These are phyloP conservation scores for Troglohyphantes excavatus DNA, from an alignment of 2,888 invertebrate genomes.

Conservation along the genomic window DNA sequence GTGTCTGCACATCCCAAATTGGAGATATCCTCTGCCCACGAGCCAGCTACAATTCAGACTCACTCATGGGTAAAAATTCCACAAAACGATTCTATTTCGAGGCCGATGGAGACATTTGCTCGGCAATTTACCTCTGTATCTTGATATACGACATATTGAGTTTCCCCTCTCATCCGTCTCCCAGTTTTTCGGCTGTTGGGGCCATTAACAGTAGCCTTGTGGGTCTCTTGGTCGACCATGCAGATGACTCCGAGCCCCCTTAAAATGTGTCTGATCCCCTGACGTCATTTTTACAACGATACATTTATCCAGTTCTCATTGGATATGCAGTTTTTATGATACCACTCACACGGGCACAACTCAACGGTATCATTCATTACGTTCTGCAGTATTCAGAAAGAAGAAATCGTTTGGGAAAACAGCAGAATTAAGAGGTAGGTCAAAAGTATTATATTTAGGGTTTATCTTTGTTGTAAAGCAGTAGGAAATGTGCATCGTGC, in stretches of 20 bases:
- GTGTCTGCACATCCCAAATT: too few relatives aligned
- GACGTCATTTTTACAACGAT: slow-evolving; percentile 52
- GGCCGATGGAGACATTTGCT: not conserved
- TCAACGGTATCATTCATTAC: slow-evolving; percentile 47
- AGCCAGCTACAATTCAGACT: too few relatives aligned
- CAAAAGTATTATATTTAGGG: not conserved
- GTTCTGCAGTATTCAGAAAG: slow-evolving; percentile 4
- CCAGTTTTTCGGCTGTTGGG: not conserved
- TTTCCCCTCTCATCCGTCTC: slow-evolving; percentile 34
- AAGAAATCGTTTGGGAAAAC: not conserved
- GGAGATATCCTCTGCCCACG: too few relatives aligned
- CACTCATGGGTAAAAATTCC: too few relatives aligned
- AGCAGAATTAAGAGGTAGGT: not conserved
- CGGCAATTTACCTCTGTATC: slow-evolving; percentile 13
- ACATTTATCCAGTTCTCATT: slow-evolving; percentile 58
- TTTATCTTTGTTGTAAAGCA: too few relatives aligned
- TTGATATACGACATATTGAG: slow-evolving; percentile 44
- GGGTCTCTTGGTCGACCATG: slow-evolving; percentile 30
- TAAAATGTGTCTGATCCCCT: slow-evolving; percentile 33
- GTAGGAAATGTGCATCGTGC: too few relatives aligned
- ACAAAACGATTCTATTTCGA: slow-evolving; percentile 17
- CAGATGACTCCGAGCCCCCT: not conserved
- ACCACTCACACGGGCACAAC: slow-evolving; percentile 9
- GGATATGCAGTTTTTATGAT: slow-evolving; percentile 47
- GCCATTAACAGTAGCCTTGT: slow-evolving; percentile 25